Evolutionary conservation across 2,888 invertebrate species (phyloP), one percentile per base, ranked within the genome.

Genomic region (Drosophila algonquin): DNA sequence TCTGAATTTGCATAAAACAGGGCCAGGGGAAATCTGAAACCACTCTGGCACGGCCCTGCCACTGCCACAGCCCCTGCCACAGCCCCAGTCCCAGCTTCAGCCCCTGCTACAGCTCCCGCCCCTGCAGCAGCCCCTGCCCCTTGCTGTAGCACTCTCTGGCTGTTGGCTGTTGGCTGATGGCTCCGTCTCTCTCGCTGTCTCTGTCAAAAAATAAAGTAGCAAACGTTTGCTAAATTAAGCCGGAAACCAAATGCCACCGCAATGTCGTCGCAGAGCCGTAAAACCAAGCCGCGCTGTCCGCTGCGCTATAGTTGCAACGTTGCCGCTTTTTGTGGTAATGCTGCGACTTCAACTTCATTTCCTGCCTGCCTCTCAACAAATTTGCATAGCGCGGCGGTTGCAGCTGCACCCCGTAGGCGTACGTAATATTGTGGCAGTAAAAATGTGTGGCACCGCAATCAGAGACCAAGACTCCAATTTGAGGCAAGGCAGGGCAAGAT

Each of bases 221-320:
- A 78, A 81, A 80, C 84, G 87, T 84, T 84, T 78, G 84, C 84
- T 76, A 87, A 81, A 85, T 85, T 84, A 84, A 84, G 77, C 70
- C 73, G 80, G 80, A 84, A 80, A 75, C 75, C 78, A 50, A 83
- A 80, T 80, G 76, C 54, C 69, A 78, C 68, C 68, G 58, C 70
- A 32, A 40, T 46, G 65, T 68, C 68, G 58, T 55, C 64, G 69
- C 53, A 73, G 4, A 12, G 35, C 40, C 14, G 40, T 40, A 40
- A 40, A 40, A 14, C 14, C 40, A 40, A 40, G 40, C 40, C 40
- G 40, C 40, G 40, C 40, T 14, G 35, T 35, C 12, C 35, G 32
- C 10, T 1, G 32, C 10, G 10, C 14, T 63, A 24, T 59, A 58
- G 48, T 69, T 82, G 85, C 82, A 81, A 72, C 69, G 77, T 77